Percentiles rank a stretch among this genome's conserved stretches.
Conservation (phyloP, 2,113 vertebrate species). For the Helogale parvula region DNA sequence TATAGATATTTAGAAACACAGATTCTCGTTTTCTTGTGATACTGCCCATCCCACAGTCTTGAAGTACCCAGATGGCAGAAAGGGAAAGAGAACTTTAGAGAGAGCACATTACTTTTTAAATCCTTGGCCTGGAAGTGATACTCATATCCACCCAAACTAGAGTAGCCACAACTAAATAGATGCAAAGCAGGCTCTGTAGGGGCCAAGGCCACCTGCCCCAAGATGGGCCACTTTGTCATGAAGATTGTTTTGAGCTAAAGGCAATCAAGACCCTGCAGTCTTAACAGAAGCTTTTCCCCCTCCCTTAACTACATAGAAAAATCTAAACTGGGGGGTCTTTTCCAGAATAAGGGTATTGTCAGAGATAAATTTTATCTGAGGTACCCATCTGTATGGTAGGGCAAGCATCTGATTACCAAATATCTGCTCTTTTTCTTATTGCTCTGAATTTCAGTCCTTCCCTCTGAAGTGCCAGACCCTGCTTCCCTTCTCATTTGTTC, state of each 20-base stretch:
- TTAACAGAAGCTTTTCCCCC: neutral
- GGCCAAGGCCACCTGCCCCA: neutral
- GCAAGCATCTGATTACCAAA: neutral
- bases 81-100: neutral
- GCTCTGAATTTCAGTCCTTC: neutral
- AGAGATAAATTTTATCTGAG: neutral
- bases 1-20: neutral
- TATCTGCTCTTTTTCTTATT: neutral
- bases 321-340: neutral
- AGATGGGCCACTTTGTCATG: neutral
- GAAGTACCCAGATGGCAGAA: neutral
- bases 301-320: neutral
- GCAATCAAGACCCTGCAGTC: neutral
- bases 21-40: neutral
- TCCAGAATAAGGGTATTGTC: neutral
- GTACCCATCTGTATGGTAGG: neutral
- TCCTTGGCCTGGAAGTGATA: neutral
- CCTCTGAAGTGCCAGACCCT: neutral
- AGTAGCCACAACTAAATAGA: neutral
- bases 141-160: neutral
- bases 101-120: neutral
- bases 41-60: neutral
- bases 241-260: neutral
- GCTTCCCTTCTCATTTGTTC: neutral
- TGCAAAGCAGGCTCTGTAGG: neutral